Evolutionary conservation across 2,797 vertebrate species (phyloP), one percentile per base, ranked within the genome.

Genomic region (Pseudotriccus pelzelni): DNA sequence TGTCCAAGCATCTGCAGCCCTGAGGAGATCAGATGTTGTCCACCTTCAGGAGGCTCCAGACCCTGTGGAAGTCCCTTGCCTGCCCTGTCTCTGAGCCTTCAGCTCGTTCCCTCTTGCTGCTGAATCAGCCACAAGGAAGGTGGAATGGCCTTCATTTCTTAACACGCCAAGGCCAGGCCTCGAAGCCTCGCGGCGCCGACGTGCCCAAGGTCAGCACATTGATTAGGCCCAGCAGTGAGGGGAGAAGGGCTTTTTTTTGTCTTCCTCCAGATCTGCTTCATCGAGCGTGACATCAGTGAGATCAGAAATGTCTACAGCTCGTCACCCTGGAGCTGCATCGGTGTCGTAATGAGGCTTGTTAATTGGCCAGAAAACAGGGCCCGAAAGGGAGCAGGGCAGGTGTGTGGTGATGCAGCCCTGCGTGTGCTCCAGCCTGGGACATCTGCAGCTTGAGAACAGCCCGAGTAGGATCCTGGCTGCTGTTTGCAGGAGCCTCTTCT

Each of bases 161-260:
- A n/a, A 3, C 1, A 3, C 55, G 30, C 69, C 59, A 58, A 76
- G 81, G 91, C 91, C 0, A 0, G 58, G 28, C 53, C 73, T 58
- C 0, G 0, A 36, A 30, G 52, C 73, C 58, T 63, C 76, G 1
- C 0, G 0, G 20, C 3, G 7, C 22, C n/a, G 32, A 7, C 1
- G 0, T 49, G 63, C 67, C 78, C 84, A 72, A 70, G 84, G 93
- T 69, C 67, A 64, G 2, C 1, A 4, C 1, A 1, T 50, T n/a
- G 63, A 68, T 64, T n/a, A 41, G 46, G 70, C 46, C 43, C 17
- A 58, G 58, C 56, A 75, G 21, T 6, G 17, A 34, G 53, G 73
- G 16, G 22, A 63, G 63, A 59, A 72, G 10, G 11, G 1, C 7
- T 39, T 72, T 39, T 75, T 18, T 75, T 13, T 76, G 19, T 64